Percentiles rank a stretch among this genome's conserved stretches.
Conservation (phyloP, 2,888 invertebrate species). For the Ceraclea dissimilis region DNA sequence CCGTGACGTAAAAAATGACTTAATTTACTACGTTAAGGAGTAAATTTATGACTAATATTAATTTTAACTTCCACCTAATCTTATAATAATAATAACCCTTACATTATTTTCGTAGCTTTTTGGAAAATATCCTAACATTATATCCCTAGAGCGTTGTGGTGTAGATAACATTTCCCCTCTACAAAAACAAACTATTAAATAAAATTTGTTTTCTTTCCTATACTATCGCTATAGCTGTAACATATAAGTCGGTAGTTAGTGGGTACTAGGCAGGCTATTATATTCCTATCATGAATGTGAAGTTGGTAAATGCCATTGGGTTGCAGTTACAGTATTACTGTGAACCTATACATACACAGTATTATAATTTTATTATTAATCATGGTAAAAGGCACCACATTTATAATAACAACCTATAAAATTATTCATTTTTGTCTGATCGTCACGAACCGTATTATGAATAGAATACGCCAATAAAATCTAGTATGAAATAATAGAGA, state of each 20-base stretch:
- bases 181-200: slow-evolving; percentile 1
- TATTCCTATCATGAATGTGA: background rate
- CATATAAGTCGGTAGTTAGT: too few relatives aligned
- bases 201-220: background rate
- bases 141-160: background rate
- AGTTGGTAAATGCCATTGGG: background rate
- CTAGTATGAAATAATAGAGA: too few relatives aligned
- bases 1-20: background rate
- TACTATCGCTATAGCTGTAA: too few relatives aligned
- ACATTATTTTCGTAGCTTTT: background rate
- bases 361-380: background rate
- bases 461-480: too few relatives aligned
- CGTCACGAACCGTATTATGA: too few relatives aligned
- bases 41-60: background rate
- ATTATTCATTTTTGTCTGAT: too few relatives aligned
- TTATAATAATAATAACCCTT: background rate
- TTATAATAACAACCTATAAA: too few relatives aligned
- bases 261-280: background rate
- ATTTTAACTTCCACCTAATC: slow-evolving; percentile 1
- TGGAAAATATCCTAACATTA: background rate
- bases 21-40: background rate
- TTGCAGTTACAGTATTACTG: background rate
- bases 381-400: background rate
- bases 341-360: too few relatives aligned
- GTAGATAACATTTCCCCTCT: background rate